Percentiles rank a stretch among this genome's conserved stretches.
Conservation (phyloP, 1,140 invertebrate species). For the Procambarus clarkii region DNA sequence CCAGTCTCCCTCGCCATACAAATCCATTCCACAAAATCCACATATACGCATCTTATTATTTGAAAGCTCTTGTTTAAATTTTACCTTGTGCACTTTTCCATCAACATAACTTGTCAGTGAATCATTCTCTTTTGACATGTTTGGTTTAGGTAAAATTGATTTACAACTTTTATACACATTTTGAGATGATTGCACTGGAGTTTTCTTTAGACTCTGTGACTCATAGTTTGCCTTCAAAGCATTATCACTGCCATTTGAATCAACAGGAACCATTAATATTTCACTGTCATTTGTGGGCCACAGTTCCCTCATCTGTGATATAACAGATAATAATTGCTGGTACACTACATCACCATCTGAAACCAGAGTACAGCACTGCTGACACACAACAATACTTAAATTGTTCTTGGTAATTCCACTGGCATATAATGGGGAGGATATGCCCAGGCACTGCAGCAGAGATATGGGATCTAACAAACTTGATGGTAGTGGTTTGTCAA, state of each 20-base stretch:
- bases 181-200: not conserved
- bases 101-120: not conserved
- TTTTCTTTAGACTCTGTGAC: not conserved
- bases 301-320: constrained; percentile 17
- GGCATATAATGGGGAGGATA: not conserved
- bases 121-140: not conserved
- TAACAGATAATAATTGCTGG: constrained; percentile 1
- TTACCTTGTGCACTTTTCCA: not conserved
- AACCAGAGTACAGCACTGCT: constrained; percentile 10
- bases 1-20: constrained; percentile 6
- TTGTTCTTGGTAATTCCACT: not conserved
- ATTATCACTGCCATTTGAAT: not conserved
- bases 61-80: not conserved
- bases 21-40: constrained; percentile 37
- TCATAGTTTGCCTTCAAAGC: not conserved
- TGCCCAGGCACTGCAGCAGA: constrained; percentile 29
- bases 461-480: constrained; percentile 11
- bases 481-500: constrained; percentile 8
- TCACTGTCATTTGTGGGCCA: not conserved
- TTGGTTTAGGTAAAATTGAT: constrained; percentile 28
- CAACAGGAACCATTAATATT: not conserved
- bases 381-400: constrained; percentile 2
- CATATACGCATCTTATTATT: constrained; percentile 20
- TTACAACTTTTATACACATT: not conserved
- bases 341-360: constrained; percentile 24